Evolutionary conservation across 2,797 vertebrate species (phyloP), one percentile per base, ranked within the genome.

Genomic region (Sandelia bainsii): DNA sequence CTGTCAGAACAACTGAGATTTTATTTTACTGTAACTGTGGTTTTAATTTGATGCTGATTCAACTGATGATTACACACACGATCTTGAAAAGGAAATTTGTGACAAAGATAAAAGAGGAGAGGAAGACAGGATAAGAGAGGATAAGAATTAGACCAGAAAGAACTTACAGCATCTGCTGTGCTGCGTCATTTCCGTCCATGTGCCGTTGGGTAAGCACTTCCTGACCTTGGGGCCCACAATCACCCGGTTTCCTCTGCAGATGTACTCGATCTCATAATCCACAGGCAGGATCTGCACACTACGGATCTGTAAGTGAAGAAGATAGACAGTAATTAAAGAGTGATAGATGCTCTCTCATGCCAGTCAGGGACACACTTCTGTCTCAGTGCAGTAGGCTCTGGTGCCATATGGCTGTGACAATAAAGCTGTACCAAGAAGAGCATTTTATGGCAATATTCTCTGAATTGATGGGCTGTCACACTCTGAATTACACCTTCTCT

Each of bases 191-290:
- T 97, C 95, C 0, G 97, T 98, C 97, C 97, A 98, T 34, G 95
- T 96, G 69, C 97, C 96, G 10, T 97, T 93, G 50, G 93, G 93
- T 42, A 97, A 94, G 76, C 97, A 98, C 87, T 98, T 97, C 69
- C 97, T 95, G 76, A 98, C 97, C 69, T 98, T 97, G 56, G 97
- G 97, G 20, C 97, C 97, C 61, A 96, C 95, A 13, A 98, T 95
- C 83, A 96, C 95, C 10, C 96, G 92, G 87, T 96, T 96, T 8
- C 95, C 96, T 37, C 97, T 91, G 83, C 97, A 98, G 77, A 98
- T 97, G 76, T 97, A 98, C 87, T 98, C 97, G 7, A 98, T 98
- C 93, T 98, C 97, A 56, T 98, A 98, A 93, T 98, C 96, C 84
- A 97, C 94, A 0, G 97, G 97, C 56, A 98, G 94, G 83, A 96